A percentile compares a stretch with the other conserved stretches of the same genome.
Conservation (phyloP, 2,888 invertebrate species). For the Leptarthrus brevirostris region DNA sequence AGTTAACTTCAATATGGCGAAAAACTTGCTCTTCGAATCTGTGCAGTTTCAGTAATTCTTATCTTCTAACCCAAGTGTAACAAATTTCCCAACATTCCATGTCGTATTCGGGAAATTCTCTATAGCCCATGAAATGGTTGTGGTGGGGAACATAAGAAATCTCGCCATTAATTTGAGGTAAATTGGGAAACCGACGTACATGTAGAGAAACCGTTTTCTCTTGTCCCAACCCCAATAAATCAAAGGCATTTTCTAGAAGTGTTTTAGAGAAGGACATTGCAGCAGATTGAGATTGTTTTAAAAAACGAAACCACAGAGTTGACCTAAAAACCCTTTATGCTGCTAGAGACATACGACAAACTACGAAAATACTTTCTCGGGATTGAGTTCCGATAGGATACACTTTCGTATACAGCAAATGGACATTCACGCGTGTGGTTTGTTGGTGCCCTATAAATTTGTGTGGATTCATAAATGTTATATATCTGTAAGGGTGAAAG, state of each 20-base stretch:
- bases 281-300: neutral
- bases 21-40: neutral
- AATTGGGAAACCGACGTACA: constrained; percentile 20
- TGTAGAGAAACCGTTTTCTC: constrained; percentile 3
- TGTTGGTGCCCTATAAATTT: neutral
- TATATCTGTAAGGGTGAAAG: neutral
- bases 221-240: neutral
- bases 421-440: neutral
- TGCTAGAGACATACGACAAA: constrained; percentile 23
- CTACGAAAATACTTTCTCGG: constrained; percentile 5
- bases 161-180: constrained; percentile 13
- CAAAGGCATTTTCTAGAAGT: neutral
- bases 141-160: neutral
- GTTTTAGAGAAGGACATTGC: neutral
- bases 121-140: neutral
- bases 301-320: neutral
- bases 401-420: neutral
- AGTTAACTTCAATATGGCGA: neutral
- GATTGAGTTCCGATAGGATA: neutral
- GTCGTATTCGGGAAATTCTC: neutral
- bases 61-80: neutral
- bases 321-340: neutral
- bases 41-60: neutral
- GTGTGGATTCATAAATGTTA: neutral
- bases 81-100: neutral